Base-by-base conservation (phyloP, 2,888 invertebrate genomes). In the Tanaodytes sp. region DNA sequence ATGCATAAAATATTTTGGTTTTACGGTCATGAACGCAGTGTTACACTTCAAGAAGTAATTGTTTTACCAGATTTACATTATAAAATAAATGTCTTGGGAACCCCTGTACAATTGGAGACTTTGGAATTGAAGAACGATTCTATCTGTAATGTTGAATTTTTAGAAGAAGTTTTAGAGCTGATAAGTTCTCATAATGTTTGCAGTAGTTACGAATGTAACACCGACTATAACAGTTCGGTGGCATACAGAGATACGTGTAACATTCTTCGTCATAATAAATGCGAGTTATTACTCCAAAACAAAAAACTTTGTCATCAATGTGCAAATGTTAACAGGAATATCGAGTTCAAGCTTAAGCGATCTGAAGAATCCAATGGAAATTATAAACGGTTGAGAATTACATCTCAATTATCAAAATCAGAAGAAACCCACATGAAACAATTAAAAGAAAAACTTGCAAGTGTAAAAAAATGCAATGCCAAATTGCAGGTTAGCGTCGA, bases 21-120 rank as follows among this genome's bases (percentile, higher is more conserved):
- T 33, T 3, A 33, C n/a, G 12, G 33, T 3, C 5, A 33, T 33
- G 33, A 8, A 4, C 5, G n/a, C 4, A 33, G 33, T 33, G 33
- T 49, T 5, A 3, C 18, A 2, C 2, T 37, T 11, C 5, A 15
- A 23, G 37, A 49, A 49, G 1, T 49, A 1, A 37, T 49, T 14
- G 15, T 49, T 8, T n/a, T 4, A 15, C 11, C 36, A 15, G 23
- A 49, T 23, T 37, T 49, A 15, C 2, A 15, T 4, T 49, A 20
- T 37, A n/a, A 23, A 49, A 37, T 49, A 2, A 49, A 49, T 15
- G 37, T 49, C 1, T 11, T 37, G 9, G 49, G 49, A 23, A 8
- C 23, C 4, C 23, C 23, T 8, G 8, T 36, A 15, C 1, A 2
- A 4, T 3, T 48, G 11, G 23, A 43, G 1, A 8, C 4, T 23